phyloP scores from a whole-genome alignment of 1,140 invertebrate genomes.

The Reticulitermes speratus region DNA sequence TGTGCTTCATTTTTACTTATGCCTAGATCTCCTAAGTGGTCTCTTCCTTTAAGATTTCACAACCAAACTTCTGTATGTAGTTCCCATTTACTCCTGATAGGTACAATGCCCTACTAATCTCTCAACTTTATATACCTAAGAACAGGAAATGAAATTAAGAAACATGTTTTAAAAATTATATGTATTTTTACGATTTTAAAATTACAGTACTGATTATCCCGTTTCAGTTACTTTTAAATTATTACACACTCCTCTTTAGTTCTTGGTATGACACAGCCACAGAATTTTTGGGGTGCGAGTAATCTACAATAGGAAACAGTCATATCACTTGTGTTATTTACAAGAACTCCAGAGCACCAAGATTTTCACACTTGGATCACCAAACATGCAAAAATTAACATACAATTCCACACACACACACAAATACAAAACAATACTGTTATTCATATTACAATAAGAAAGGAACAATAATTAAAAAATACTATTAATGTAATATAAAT shows the following conservation, averaged over 20 bases:
- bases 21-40: no score
- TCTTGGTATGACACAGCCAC: background rate
- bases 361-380: background rate
- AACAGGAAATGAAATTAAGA: no score
- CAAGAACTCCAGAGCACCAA: slow-evolving; percentile 5
- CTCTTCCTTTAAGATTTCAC: no score
- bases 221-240: background rate
- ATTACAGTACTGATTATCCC: slow-evolving; percentile 7
- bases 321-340: slow-evolving; percentile 17
- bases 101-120: no score
- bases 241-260: background rate
- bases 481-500: background rate
- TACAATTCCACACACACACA: background rate
- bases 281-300: background rate
- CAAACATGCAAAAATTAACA: background rate
- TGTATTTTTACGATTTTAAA: background rate
- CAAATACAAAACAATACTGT: slow-evolving; percentile 1
- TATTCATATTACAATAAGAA: background rate
- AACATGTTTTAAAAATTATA: background rate
- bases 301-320: background rate
- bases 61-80: no score
- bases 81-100: no score
- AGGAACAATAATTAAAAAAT: background rate
- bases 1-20: no score
- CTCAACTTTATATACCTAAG: no score